Evolutionary conservation across 2,113 vertebrate genomes (phyloP).

Genomic region (Scytalopus superciliaris): DNA sequence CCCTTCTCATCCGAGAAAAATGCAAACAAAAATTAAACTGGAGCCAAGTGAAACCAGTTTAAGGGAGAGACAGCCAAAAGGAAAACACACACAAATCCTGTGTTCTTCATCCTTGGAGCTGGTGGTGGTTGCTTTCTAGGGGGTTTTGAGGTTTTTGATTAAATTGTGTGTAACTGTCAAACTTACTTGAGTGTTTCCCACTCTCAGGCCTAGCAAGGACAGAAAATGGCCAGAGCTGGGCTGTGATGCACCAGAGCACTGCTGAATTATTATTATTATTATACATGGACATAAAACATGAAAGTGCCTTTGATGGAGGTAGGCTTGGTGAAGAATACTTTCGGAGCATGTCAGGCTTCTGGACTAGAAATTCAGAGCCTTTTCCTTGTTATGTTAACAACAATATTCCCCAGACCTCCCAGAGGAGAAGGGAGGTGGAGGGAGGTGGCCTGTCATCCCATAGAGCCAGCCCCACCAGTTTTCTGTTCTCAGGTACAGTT

Average conservation of each 20-base stretch:
- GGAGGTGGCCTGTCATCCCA: neutral
- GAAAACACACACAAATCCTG: constrained; percentile 9
- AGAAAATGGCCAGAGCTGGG: neutral
- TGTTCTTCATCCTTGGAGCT: neutral
- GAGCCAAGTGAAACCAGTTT: constrained; percentile 41
- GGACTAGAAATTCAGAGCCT: neutral
- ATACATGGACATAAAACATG: accelerated
- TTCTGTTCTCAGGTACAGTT: neutral
- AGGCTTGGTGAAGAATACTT: neutral
- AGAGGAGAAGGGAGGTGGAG: neutral
- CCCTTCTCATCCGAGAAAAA: constrained; percentile 51
- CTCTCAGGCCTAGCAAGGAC: neutral
- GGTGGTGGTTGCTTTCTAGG: neutral
- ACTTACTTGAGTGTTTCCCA: neutral
- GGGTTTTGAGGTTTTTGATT: constrained; percentile 16
- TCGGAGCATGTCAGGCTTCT: neutral
- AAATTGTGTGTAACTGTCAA: neutral
- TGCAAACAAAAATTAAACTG: constrained; percentile 57
- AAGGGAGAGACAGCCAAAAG: constrained; percentile 23
- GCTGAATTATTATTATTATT: neutral
- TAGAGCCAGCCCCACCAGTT: neutral
- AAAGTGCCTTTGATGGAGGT: neutral
- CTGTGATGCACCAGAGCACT: neutral
- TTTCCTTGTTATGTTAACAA: neutral
- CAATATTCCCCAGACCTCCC: neutral